phyloP scores from a whole-genome alignment of 2,113 vertebrate genomes.

The Gymnobelideus leadbeateri region DNA sequence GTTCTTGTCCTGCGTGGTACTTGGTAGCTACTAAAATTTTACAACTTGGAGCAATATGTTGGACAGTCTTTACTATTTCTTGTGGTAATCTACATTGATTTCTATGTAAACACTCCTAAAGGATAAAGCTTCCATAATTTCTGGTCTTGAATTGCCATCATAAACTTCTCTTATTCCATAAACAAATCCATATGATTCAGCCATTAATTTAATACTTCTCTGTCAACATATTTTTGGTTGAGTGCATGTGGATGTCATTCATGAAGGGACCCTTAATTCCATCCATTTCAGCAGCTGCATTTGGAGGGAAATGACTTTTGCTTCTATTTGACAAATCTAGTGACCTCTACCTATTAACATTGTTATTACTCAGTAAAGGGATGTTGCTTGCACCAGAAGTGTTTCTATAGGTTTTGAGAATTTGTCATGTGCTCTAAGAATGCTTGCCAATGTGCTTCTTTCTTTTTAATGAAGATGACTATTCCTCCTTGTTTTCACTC shows the following conservation, averaged over 20 bases:
- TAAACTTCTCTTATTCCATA: background rate
- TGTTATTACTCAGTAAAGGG: background rate
- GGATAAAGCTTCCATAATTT: background rate
- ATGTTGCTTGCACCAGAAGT: background rate
- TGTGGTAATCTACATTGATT: background rate
- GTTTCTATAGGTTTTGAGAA: background rate
- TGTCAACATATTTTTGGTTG: background rate
- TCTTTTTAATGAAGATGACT: background rate
- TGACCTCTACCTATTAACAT: background rate
- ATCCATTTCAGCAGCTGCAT: background rate
- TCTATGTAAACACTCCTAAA: background rate
- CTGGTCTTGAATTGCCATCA: background rate
- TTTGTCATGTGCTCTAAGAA: background rate
- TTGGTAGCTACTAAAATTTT: background rate
- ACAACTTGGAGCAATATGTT: background rate
- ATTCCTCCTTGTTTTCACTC: background rate
- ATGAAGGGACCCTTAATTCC: background rate
- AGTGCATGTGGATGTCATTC: background rate
- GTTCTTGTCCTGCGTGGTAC: background rate
- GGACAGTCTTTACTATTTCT: background rate
- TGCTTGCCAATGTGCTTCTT: background rate
- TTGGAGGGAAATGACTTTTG: background rate
- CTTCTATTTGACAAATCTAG: background rate
- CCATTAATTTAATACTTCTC: background rate
- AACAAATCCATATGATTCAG: background rate